phyloP scores from a whole-genome alignment of 2,888 invertebrate species.

The Tachina grossa region DNA sequence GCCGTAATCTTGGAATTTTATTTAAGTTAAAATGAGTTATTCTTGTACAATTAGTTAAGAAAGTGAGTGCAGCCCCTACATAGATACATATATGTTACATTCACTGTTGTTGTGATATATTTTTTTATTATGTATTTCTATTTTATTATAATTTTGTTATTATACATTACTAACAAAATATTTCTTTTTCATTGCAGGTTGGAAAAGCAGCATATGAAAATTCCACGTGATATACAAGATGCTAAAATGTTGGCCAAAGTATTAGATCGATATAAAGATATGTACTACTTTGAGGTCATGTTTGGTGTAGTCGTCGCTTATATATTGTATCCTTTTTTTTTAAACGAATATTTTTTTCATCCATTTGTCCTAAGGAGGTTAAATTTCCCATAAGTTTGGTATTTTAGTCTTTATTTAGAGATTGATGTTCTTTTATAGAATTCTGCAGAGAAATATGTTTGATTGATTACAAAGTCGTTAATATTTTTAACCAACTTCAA shows the following conservation, averaged over 20 bases:
- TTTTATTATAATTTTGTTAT: not conserved
- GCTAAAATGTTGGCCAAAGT: constrained; percentile 96
- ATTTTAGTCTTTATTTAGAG: too few species aligned
- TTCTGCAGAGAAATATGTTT: too few species aligned
- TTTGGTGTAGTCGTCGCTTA: constrained; percentile 94
- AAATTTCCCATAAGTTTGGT: not conserved
- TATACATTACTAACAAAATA: not conserved
- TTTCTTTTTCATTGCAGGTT: constrained; percentile 84
- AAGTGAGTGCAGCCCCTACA: too few species aligned
- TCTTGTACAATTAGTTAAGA: too few species aligned
- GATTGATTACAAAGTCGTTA: too few species aligned
- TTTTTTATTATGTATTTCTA: not conserved
- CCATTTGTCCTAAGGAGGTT: not conserved
- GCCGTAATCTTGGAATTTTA: too few species aligned
- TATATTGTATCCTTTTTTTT: constrained; percentile 90
- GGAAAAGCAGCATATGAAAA: constrained; percentile 92
- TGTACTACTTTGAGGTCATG: constrained; percentile 95
- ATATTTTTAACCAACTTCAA: too few species aligned
- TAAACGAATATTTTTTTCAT: not conserved
- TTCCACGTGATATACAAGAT: constrained; percentile 97
- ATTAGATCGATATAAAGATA: constrained; percentile 95
- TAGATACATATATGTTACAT: too few species aligned
- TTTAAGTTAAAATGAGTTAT: too few species aligned
- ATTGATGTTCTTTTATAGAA: too few species aligned
- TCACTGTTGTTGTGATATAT: too few species aligned